Base-by-base conservation (phyloP, 2,888 invertebrate species). In the Teinopalpus imperialis region DNA sequence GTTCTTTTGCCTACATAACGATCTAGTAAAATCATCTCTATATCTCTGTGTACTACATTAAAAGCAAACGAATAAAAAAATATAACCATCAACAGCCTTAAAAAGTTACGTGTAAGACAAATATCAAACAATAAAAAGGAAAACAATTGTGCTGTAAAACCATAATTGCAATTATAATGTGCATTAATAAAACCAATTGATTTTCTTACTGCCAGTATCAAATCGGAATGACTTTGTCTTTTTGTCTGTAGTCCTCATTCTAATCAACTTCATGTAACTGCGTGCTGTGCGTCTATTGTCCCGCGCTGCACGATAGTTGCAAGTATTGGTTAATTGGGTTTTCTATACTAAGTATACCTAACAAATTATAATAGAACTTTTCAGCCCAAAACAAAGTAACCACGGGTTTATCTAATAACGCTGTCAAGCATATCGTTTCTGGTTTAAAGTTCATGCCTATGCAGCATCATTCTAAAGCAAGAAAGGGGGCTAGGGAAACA, bases 261-360 rank as follows among this genome's bases (percentile, higher is more conserved):
- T 87, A 83, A 92, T 90, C 77, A 92, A 81, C 90, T 91, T 82
- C 90, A 90, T 87, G 82, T 90, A 83, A 90, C 91, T 91, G 74
- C 91, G 89, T 73, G 83, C 82, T 61, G 81, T 65, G 60, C 88
- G 82, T 64, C 71, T 83, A 75, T 61, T 77, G 71, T 78, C 79
- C 72, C 70, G 72, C 57, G 75, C 87, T 87, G 87, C 63, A 75
- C 66, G 73, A 79, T 66, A 78, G 63, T 69, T 45, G 54, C 58
- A 46, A 53, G 54, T 61, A 66, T 61, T 2, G 2, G 16, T 16
- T 60, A 64, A 61, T 57, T 57, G 56, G 56, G 53, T 56, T 51
- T 16, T 41, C 26, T 24, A 16, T 34, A 14, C 27, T 35, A 40
- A 21, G 20, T 2, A 35, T 9, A 16, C 18, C 21, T 27, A 23